Evolutionary conservation across 2,888 invertebrate genomes (phyloP), one percentile per base, ranked within the genome.

Genomic region (Zygaena filipendulae): DNA sequence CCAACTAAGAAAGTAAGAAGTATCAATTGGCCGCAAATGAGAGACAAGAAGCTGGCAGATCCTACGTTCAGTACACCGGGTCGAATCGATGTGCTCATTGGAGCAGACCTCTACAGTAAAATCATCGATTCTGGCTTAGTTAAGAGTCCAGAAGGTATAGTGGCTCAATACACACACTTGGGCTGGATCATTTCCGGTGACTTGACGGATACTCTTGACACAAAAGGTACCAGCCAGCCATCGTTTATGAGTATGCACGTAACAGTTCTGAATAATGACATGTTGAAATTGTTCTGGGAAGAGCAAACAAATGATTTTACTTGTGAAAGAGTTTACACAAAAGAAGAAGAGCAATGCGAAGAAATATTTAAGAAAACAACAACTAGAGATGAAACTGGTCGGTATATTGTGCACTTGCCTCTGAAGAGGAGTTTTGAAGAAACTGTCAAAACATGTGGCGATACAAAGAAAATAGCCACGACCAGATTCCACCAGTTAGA

Each of bases 61-160:
- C 33, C 31, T 2, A 25, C 29, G 2, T 39, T 27, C 18, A 8
- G 18, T 3, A 26, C 25, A 20, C 35, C 36, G 8, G 21, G 28
- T 13, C 25, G 20, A 21, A 32, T 39, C 10, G 31, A 36, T 11
- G 10, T 39, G 2, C n/a, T n/a, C n/a, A n/a, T n/a, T n/a, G n/a
- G 43, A 10, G 37, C 44, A 5, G 42, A 44, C 6, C 32, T 43
- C 3, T 41, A 30, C 21, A 27, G 37, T n/a, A 32, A 39, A 22
- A 42, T 46, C n/a, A 36, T 44, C 20, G 33, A 40, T 29, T 36
- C 32, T 4, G 43, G 41, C 8, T 25, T 43, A 14, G 8, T 39
- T 6, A 42, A 35, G 25, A 19, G 32, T 20, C 13, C 32, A 8
- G 33, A 30, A 6, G 35, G 38, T n/a, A 10, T 39, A 23, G 32